Conservation (phyloP, 2,888 invertebrate genomes). For the Esperia sulphurella region DNA sequence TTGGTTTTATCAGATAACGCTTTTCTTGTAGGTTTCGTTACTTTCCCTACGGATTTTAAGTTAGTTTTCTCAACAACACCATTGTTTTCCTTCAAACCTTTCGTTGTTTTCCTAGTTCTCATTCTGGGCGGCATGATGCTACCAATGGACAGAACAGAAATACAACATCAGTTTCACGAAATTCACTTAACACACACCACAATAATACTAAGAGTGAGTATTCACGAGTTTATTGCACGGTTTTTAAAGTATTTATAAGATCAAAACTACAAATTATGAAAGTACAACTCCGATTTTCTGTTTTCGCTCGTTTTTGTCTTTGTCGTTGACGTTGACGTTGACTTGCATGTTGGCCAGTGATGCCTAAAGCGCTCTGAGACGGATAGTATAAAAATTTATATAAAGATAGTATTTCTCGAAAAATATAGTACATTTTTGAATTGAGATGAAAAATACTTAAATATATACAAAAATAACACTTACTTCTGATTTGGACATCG, state of each 20-base stretch:
- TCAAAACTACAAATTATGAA: neutral
- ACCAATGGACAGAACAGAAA: conserved; percentile 1
- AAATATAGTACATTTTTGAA: too few species aligned
- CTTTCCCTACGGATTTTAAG: conserved; percentile 26
- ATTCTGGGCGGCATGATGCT: conserved; percentile 63
- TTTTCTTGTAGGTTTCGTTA: conserved; percentile 37
- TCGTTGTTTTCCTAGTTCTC: conserved; percentile 39
- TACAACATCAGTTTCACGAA: neutral
- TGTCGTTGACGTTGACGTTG: conserved; percentile 15
- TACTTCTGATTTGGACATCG: too few species aligned
- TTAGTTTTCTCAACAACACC: conserved; percentile 27
- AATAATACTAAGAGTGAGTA: neutral
- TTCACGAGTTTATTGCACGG: too few species aligned
- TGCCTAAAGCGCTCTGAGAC: too few species aligned
- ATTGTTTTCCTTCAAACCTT: conserved; percentile 54
- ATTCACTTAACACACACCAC: neutral
- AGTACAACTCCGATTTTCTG: neutral
- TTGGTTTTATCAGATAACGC: conserved; percentile 65
- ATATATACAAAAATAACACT: too few species aligned
- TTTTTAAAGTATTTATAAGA: too few species aligned
- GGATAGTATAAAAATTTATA: too few species aligned
- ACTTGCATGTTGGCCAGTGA: too few species aligned
- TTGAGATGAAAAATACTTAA: too few species aligned
- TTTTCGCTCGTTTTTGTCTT: conserved; percentile 51
- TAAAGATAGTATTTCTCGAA: too few species aligned